Evolutionary conservation across 23 tunicate species (phyloP).

Genomic region (Styela clava): DNA sequence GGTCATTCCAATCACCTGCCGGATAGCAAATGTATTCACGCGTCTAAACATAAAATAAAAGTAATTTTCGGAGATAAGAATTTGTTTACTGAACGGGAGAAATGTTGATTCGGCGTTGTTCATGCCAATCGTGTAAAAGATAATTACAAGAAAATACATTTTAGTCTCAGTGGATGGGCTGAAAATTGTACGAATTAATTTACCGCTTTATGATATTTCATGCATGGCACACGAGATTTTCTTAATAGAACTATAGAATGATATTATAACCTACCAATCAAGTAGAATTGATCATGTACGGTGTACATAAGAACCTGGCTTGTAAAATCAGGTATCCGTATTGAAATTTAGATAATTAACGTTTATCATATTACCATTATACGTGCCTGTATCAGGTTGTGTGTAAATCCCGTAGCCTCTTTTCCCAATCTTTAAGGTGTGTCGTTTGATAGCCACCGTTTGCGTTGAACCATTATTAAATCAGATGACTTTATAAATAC

Average conservation of each 20-base stretch:
- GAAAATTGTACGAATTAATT: no score
- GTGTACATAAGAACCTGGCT: no score
- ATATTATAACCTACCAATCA: no score
- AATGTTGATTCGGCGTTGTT: neutral
- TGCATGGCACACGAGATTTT: no score
- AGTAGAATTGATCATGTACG: no score
- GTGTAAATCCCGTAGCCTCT: neutral
- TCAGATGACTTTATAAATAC: neutral
- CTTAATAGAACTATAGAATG: no score
- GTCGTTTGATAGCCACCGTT: neutral
- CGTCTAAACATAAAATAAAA: slow-evolving; percentile 11
- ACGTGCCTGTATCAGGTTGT: neutral
- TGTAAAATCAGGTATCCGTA: no score
- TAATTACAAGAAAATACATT: neutral
- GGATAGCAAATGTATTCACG: slow-evolving; percentile 3
- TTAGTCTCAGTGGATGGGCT: neutral
- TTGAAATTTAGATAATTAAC: no score
- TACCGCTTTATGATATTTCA: no score
- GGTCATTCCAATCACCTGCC: neutral
- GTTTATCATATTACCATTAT: neutral
- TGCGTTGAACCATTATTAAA: neutral
- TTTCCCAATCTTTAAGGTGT: neutral
- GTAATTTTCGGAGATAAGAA: neutral
- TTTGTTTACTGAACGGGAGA: neutral
- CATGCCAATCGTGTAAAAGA: neutral